Percentiles rank a stretch among this genome's conserved stretches.
These are phyloP conservation scores for Pantherophis alleghaniensis DNA, from an alignment of 2,797 vertebrate species.

Conservation along the genomic window DNA sequence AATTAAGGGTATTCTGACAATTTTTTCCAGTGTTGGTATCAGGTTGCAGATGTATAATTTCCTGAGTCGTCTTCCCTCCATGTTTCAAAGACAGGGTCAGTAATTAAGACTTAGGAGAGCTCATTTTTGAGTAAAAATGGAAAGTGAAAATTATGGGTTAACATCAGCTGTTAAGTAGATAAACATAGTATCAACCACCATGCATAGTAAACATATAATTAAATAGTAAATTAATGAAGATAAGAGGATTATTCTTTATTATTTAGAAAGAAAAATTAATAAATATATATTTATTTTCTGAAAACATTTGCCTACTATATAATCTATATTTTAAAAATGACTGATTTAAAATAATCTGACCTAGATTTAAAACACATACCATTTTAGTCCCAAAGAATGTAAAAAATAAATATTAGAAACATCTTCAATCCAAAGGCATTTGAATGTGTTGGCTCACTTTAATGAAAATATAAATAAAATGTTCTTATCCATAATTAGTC, in stretches of 20 bases:
- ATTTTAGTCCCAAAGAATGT: neutral
- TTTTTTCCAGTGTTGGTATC: neutral
- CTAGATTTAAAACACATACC: neutral
- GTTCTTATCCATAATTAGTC: neutral
- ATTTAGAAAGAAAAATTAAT: neutral
- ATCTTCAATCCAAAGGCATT: neutral
- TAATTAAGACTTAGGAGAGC: neutral
- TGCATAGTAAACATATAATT: neutral
- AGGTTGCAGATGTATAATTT: neutral
- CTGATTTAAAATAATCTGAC: neutral
- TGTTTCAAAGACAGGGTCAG: neutral
- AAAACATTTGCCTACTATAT: neutral
- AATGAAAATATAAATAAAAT: neutral
- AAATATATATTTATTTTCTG: neutral
- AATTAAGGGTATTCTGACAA: neutral
- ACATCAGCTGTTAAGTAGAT: neutral
- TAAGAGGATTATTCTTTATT: neutral
- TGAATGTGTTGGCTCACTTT: neutral
- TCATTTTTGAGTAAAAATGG: neutral
- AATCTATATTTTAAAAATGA: neutral
- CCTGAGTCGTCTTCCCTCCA: neutral
- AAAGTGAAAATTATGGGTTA: neutral
- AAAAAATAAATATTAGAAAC: neutral
- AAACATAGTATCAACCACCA: neutral
- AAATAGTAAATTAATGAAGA: neutral